Evolutionary conservation across 2,113 vertebrate genomes (phyloP).

Genomic region (Boleophthalmus pectinirostris): DNA sequence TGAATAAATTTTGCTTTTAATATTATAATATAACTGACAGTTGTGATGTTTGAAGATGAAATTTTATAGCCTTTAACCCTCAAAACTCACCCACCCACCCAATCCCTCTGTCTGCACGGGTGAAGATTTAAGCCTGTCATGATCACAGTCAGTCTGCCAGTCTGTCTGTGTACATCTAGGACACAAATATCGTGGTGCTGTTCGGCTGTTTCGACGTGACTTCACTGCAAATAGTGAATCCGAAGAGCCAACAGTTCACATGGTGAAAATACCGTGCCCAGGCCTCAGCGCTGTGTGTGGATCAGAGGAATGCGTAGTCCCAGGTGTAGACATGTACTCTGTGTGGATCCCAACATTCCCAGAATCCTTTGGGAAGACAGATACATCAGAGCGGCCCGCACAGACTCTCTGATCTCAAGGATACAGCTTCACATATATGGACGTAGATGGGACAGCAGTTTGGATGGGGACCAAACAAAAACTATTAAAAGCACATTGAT

Average conservation of each 20-base stretch:
- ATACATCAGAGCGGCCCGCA: slow-evolving; percentile 45
- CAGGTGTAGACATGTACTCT: slow-evolving; percentile 40
- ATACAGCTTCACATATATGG: slow-evolving; percentile 53
- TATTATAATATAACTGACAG: too few species aligned
- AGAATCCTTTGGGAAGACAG: slow-evolving; percentile 56
- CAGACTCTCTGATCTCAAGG: slow-evolving; percentile 54
- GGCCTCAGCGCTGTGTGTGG: slow-evolving; percentile 6
- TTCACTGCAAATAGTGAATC: slow-evolving; percentile 32
- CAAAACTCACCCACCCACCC: neutral
- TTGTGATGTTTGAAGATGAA: neutral
- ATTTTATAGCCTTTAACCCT: neutral
- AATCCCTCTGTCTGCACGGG: neutral
- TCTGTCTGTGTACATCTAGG: slow-evolving; percentile 41
- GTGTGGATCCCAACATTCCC: slow-evolving; percentile 36
- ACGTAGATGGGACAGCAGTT: slow-evolving; percentile 57
- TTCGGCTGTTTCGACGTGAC: slow-evolving; percentile 36
- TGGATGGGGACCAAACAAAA: slow-evolving; percentile 44
- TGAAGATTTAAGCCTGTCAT: slow-evolving; percentile 40
- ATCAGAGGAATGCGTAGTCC: neutral
- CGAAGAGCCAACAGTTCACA: slow-evolving; percentile 34
- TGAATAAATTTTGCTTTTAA: too few species aligned
- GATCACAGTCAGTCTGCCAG: slow-evolving; percentile 25
- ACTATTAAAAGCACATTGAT: slow-evolving; percentile 7
- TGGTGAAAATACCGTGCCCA: slow-evolving; percentile 37
- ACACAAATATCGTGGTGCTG: slow-evolving; percentile 27